phyloP scores from a whole-genome alignment of 2,797 vertebrate species.

The Thaleichthys pacificus region DNA sequence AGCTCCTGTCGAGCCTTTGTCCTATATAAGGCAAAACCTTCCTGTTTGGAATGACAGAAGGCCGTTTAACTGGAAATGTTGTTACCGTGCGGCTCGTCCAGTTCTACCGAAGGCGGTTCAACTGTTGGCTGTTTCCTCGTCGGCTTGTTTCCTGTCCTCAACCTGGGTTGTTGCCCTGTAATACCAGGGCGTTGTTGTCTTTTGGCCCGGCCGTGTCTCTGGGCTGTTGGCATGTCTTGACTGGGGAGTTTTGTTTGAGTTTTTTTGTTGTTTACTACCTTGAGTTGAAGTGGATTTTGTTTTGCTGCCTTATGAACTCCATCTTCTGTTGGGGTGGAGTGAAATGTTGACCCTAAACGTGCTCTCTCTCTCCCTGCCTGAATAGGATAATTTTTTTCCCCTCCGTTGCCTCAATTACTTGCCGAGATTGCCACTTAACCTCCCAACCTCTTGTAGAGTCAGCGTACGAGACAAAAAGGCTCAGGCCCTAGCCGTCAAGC shows the following conservation, averaged over 20 bases:
- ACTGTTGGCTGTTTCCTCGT: neutral
- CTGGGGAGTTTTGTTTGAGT: too few relatives aligned
- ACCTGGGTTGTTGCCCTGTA: too few relatives aligned
- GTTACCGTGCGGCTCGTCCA: constrained; percentile 51
- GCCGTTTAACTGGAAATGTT: constrained; percentile 36
- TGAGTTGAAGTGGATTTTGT: neutral
- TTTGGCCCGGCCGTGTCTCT: too few relatives aligned
- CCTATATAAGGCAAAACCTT: constrained; percentile 42
- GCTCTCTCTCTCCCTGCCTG: neutral
- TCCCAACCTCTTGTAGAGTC: neutral
- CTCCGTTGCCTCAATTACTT: neutral
- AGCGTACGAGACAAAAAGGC: neutral
- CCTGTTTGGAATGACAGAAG: constrained; percentile 17
- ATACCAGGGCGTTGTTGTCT: too few relatives aligned
- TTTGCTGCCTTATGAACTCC: neutral
- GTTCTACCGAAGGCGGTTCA: constrained; percentile 31
- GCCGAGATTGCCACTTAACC: constrained; percentile 5
- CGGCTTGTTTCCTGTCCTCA: neutral
- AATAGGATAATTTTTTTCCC: too few relatives aligned
- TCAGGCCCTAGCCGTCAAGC: too few relatives aligned
- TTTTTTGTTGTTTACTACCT: too few relatives aligned
- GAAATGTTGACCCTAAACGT: neutral
- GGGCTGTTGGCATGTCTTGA: too few relatives aligned
- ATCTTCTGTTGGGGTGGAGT: neutral
- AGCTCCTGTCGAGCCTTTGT: constrained; percentile 1